Conservation (phyloP, 2,113 vertebrate genomes). For the Anseranas semipalmata region DNA sequence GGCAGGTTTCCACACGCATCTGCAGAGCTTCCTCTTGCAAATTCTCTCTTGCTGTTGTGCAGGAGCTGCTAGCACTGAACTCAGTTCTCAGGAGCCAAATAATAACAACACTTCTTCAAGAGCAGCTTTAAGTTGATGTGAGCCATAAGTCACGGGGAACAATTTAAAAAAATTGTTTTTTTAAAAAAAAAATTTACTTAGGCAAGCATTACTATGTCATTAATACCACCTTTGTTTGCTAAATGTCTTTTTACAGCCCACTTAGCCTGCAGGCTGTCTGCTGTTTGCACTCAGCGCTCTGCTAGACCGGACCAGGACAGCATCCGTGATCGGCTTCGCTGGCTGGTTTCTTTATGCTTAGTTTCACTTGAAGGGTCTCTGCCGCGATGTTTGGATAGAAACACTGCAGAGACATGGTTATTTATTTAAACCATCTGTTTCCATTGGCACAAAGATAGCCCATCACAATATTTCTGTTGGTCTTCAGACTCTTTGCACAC, state of each 20-base stretch:
- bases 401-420: not conserved
- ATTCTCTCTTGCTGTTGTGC: not conserved
- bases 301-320: not conserved
- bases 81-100: not conserved
- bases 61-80: not conserved
- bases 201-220: not conserved
- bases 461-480: not conserved
- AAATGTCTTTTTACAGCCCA: not conserved
- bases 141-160: not conserved
- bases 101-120: not conserved
- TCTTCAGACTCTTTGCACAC: not conserved
- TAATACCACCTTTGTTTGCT: not conserved
- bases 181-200: not conserved
- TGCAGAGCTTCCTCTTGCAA: not conserved
- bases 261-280: not conserved
- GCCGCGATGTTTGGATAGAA: not conserved
- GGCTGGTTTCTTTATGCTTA: not conserved
- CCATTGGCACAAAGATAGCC: not conserved
- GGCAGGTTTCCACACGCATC: not conserved
- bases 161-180: too few relatives aligned
- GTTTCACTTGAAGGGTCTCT: not conserved
- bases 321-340: not conserved
- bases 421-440: not conserved
- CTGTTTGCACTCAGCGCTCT: not conserved
- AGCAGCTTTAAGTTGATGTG: rapidly evolving